Percentiles rank a stretch among this genome's conserved stretches.
phyloP scores from a whole-genome alignment of 2,797 vertebrate genomes.

The Fratercula arctica region DNA sequence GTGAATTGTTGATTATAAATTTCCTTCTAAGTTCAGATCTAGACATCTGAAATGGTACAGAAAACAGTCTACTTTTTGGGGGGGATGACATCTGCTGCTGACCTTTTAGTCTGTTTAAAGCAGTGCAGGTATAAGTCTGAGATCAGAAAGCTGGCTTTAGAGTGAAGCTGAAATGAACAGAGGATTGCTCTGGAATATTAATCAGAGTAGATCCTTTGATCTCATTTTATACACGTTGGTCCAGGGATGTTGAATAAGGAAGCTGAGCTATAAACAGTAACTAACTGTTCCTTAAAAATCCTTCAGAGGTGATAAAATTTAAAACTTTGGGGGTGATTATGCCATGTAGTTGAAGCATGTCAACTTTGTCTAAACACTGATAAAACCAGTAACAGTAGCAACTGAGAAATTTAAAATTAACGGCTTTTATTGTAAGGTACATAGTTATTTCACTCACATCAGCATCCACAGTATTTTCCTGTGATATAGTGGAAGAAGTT shows the following conservation, averaged over 20 bases:
- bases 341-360: neutral
- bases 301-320: neutral
- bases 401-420: neutral
- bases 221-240: neutral
- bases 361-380: neutral
- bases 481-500: neutral
- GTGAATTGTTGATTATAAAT: neutral
- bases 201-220: conserved; percentile 11
- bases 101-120: conserved; percentile 17
- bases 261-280: neutral
- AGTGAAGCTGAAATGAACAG: neutral
- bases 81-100: neutral
- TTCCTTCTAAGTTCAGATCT: neutral
- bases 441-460: neutral
- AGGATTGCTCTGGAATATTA: conserved; percentile 2
- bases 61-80: neutral
- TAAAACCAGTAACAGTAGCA: neutral
- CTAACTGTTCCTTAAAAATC: neutral
- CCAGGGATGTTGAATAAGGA: neutral
- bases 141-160: neutral
- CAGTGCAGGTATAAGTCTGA: neutral
- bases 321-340: neutral
- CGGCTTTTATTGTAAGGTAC: neutral
- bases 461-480: neutral
- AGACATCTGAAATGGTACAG: neutral